Evolutionary conservation across 2,888 invertebrate genomes (phyloP).

Genomic region (Cryptocheilus praepositus): DNA sequence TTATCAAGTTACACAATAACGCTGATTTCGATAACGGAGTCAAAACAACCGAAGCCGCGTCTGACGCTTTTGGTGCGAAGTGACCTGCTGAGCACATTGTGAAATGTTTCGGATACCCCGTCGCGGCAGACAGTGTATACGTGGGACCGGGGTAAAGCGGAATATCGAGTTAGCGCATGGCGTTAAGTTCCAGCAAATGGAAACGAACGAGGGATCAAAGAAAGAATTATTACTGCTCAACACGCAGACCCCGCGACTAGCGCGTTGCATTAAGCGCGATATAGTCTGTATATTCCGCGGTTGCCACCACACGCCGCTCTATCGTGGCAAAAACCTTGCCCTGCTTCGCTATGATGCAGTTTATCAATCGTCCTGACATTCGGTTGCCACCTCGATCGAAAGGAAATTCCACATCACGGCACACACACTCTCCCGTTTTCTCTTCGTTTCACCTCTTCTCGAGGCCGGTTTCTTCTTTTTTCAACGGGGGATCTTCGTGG

Average conservation of each 20-base stretch:
- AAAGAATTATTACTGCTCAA: conserved; percentile 42
- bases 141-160: conserved; percentile 11
- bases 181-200: conserved; percentile 33
- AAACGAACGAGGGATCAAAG: conserved; percentile 41
- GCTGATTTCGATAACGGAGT: too few relatives aligned
- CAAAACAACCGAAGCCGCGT: conserved; percentile 3
- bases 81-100: too few relatives aligned
- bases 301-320: background rate
- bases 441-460: too few relatives aligned
- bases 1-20: too few relatives aligned
- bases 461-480: background rate
- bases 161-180: conserved; percentile 39
- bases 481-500: background rate
- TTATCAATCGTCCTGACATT: background rate
- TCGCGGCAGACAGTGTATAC: background rate
- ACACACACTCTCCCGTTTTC: too few relatives aligned
- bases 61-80: background rate
- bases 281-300: background rate
- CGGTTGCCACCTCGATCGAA: background rate
- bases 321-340: background rate
- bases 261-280: too few relatives aligned
- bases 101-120: too few relatives aligned
- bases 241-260: conserved; percentile 19
- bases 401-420: background rate
- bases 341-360: background rate